Conservation (phyloP, 1,140 invertebrate genomes). For the Brachionus rotundiformis region DNA sequence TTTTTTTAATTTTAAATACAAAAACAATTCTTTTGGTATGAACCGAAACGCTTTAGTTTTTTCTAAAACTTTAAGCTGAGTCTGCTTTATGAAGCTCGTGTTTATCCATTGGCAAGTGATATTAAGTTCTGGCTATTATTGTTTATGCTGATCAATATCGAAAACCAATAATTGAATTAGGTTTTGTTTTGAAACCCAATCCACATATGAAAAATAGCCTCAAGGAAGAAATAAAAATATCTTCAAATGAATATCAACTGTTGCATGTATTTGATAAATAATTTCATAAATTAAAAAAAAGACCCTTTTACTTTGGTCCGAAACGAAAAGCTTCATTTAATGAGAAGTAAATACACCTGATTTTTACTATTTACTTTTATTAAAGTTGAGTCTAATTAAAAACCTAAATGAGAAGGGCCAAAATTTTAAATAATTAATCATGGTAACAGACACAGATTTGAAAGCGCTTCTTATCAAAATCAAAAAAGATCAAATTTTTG, state of each 20-base stretch:
- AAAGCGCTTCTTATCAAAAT: neutral
- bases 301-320: neutral
- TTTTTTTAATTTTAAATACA: neutral
- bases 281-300: neutral
- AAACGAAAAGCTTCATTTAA: neutral
- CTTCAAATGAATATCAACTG: slow-evolving; percentile 24
- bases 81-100: neutral
- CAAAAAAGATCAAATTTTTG: neutral
- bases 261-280: neutral
- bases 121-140: slow-evolving; percentile 5
- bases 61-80: neutral
- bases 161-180: slow-evolving; percentile 39
- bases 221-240: slow-evolving; percentile 30
- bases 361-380: slow-evolving; percentile 11
- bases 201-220: slow-evolving; percentile 15
- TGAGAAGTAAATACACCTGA: slow-evolving; percentile 22
- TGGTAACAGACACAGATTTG: slow-evolving; percentile 40
- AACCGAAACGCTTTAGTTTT: neutral
- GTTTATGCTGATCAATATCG: slow-evolving; percentile 12
- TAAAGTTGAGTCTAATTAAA: neutral
- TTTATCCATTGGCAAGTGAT: neutral
- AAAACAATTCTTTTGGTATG: too few species aligned
- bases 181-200: neutral
- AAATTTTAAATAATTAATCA: slow-evolving; percentile 34
- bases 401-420: neutral